phyloP scores from a whole-genome alignment of 2,888 invertebrate species.

The Villa cingulata region DNA sequence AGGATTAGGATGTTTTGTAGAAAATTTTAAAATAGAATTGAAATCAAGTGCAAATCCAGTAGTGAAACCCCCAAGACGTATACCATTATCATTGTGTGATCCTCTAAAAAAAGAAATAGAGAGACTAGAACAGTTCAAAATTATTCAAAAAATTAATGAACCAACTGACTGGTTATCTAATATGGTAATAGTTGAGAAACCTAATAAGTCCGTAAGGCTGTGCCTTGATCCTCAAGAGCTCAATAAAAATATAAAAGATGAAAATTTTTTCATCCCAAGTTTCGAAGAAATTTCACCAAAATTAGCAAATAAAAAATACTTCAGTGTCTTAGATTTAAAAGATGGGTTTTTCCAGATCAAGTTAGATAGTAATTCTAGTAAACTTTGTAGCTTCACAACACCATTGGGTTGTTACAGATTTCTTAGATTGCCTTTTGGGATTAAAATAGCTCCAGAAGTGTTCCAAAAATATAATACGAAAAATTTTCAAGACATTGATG shows the following conservation, averaged over 20 bases:
- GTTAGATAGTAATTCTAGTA: conserved; percentile 11
- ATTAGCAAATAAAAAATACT: conserved; percentile 16
- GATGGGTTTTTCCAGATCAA: conserved; percentile 12
- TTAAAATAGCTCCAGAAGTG: conserved; percentile 4
- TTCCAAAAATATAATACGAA: conserved; percentile 13
- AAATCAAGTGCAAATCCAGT: background rate
- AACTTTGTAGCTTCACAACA: conserved; percentile 18
- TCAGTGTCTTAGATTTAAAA: conserved; percentile 17
- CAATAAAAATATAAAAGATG: conserved; percentile 16
- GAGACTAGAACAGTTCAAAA: background rate
- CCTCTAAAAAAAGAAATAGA: background rate
- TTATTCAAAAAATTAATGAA: background rate
- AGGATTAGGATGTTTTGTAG: conserved; percentile 1
- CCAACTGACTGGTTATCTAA: conserved; percentile 1
- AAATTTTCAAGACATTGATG: conserved; percentile 14
- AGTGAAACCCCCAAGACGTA: conserved; percentile 2
- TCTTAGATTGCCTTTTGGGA: background rate
- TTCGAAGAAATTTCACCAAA: conserved; percentile 17
- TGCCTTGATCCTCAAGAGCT: conserved; percentile 18
- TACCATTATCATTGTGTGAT: background rate
- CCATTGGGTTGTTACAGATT: conserved; percentile 9
- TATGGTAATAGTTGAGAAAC: conserved; percentile 16
- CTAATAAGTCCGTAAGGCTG: conserved; percentile 13
- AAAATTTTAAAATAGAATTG: conserved; percentile 3
- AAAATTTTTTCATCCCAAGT: conserved; percentile 18